phyloP scores from a whole-genome alignment of 2,888 invertebrate species.

The Caenorhabditis sp. region DNA sequence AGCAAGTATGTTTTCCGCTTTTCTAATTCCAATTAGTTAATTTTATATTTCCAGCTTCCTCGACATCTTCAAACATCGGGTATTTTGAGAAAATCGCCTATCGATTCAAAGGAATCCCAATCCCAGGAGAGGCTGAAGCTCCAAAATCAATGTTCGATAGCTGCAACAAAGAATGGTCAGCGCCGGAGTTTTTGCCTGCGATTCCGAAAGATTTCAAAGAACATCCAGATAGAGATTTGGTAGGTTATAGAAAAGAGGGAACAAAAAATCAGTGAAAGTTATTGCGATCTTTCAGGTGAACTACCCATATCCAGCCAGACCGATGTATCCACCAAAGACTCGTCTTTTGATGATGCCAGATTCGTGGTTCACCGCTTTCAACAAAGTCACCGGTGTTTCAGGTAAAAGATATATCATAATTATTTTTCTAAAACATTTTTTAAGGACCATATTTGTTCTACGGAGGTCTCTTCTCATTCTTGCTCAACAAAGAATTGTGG shows the following conservation, averaged over 20 bases:
- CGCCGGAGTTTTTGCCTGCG: constrained; percentile 62
- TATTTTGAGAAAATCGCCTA: constrained; percentile 38
- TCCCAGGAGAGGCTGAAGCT: constrained; percentile 53
- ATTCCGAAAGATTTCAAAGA: constrained; percentile 71
- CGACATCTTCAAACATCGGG: constrained; percentile 5
- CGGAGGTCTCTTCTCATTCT: constrained; percentile 82
- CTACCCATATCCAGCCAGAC: constrained; percentile 80
- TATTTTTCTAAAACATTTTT: too few species aligned
- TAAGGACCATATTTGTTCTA: constrained; percentile 91
- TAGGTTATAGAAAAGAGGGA: constrained; percentile 6
- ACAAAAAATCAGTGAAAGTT: neutral
- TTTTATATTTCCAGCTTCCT: neutral
- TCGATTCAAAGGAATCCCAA: constrained; percentile 51
- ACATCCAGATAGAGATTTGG: constrained; percentile 79
- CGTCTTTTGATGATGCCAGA: constrained; percentile 90
- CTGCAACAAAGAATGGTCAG: constrained; percentile 63
- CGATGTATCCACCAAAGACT: constrained; percentile 80
- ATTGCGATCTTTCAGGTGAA: constrained; percentile 73
- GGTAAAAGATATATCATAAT: constrained; percentile 74
- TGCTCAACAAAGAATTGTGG: constrained; percentile 91
- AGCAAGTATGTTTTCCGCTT: constrained; percentile 7
- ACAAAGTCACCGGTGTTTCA: constrained; percentile 87
- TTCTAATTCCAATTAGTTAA: neutral
- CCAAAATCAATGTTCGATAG: constrained; percentile 68
- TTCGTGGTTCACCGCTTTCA: constrained; percentile 92